Evolutionary conservation across 1,140 invertebrate genomes (phyloP).

Genomic region (Aphidius ervi): DNA sequence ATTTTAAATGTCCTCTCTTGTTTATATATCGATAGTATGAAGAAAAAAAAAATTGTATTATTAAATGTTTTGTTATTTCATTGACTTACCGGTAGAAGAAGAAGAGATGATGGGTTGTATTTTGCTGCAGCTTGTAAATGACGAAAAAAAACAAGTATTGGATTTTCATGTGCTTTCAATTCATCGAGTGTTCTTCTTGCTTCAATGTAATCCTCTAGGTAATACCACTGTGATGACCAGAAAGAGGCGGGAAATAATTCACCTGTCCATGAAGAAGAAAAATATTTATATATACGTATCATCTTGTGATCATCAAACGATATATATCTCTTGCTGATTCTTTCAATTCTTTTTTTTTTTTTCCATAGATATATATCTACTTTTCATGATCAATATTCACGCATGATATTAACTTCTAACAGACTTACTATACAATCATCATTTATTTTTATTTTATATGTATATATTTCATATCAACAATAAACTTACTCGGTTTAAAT

Average conservation of each 20-base stretch:
- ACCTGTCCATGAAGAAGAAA: constrained; percentile 33
- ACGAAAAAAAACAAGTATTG: constrained; percentile 46
- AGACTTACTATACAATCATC: too few relatives aligned
- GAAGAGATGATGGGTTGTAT: constrained; percentile 46
- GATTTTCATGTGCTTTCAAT: constrained; percentile 42
- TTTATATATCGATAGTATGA: too few relatives aligned
- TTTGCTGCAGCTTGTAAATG: constrained; percentile 47
- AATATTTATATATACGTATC: constrained; percentile 16
- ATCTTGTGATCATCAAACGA: constrained; percentile 16
- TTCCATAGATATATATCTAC: not conserved
- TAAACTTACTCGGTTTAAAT: constrained; percentile 43
- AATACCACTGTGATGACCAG: constrained; percentile 51
- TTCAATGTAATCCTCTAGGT: constrained; percentile 47
- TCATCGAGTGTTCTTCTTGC: constrained; percentile 46
- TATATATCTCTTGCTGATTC: not conserved
- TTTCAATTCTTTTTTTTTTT: not conserved
- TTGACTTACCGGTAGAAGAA: constrained; percentile 49
- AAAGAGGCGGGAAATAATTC: constrained; percentile 49
- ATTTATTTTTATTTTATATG: too few relatives aligned
- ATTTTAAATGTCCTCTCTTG: too few relatives aligned
- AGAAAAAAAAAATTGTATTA: not conserved
- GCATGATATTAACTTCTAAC: too few relatives aligned
- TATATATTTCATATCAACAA: too few relatives aligned
- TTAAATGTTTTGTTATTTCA: not conserved
- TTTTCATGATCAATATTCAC: too few relatives aligned